Evolutionary conservation across 2,888 invertebrate genomes (phyloP), one percentile per base, ranked within the genome.

Genomic region (Ochlodes sylvanus): DNA sequence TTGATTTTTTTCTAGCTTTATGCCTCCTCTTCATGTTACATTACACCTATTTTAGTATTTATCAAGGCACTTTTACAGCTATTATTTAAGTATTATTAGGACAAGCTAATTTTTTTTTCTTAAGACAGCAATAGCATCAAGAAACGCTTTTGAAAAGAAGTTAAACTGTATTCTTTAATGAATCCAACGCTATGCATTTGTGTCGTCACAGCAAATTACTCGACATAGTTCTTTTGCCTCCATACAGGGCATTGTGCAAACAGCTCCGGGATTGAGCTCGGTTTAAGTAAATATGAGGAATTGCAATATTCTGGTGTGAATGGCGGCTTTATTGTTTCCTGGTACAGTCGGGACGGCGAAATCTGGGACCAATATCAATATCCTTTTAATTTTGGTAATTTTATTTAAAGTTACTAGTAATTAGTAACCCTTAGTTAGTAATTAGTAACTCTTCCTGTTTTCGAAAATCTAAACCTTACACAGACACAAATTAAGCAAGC

Each of bases 261-360:
- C 44, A 17, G 44, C 44, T 47, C 15, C 4, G 17, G 44, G 17
- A 47, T 47, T 47, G 7, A 47, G 44, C 44, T 47, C 44, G 44
- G 44, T 47, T 47, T 47, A 47, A 47, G 44, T 47, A 47, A 47
- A 47, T 47, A 47, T 17, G 17, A 47, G 17, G 44, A 5, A n/a
- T 47, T 47, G 17, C 44, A 42, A 42, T 42, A 47, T 47, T 47
- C 44, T 47, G 17, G 44, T 47, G 44, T 47, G 44, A 47, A 17
- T 17, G 5, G 27, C 27, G 27, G 44, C 44, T 47, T 17, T 47
- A 47, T 47, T 47, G 17, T 47, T 47, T 47, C 44, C 44, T 47
- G 15, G 15, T 7, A 5, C 14, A 42, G 10, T 44, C 4, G 42
- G n/a, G n/a, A 12, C 44, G 44, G n/a, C 9, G 44, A 15, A 17